Evolutionary conservation across 2,888 invertebrate species (phyloP).

Genomic region (Coelinius sp.): DNA sequence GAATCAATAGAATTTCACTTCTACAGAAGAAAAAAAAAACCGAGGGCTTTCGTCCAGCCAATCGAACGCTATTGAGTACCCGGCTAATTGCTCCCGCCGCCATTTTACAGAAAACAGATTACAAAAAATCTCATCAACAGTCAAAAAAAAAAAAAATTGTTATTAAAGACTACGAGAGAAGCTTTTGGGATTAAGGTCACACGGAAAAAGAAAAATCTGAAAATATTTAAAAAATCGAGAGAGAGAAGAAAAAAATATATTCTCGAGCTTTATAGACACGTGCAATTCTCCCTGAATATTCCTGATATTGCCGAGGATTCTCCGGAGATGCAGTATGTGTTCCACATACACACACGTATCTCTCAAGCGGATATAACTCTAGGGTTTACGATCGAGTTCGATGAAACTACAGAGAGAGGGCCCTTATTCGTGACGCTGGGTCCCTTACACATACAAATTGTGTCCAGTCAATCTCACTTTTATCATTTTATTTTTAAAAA

Average conservation of each 20-base stretch:
- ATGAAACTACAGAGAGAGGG: conserved; percentile 37
- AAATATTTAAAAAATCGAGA: conserved; percentile 3
- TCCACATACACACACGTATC: conserved; percentile 1
- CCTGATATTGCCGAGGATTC: conserved; percentile 31
- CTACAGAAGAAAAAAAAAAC: background rate
- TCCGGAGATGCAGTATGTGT: conserved; percentile 29
- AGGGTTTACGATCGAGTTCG: conserved; percentile 48
- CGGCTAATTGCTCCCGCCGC: background rate
- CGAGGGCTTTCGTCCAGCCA: background rate
- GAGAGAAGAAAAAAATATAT: background rate
- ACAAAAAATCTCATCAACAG: conserved; percentile 40
- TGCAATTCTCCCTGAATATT: conserved; percentile 36
- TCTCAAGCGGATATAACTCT: conserved; percentile 43
- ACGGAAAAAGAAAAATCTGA: background rate
- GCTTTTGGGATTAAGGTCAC: conserved; percentile 7
- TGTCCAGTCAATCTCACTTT: no score
- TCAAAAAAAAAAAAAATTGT: background rate
- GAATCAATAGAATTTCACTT: background rate
- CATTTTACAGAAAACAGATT: background rate
- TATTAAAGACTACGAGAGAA: background rate
- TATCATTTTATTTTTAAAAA: no score
- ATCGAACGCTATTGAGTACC: background rate
- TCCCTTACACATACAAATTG: background rate
- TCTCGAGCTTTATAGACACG: conserved; percentile 30
- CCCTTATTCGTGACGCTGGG: background rate